These are phyloP conservation scores for Laticauda colubrina DNA, from an alignment of 2,113 vertebrate species.

Conservation along the genomic window DNA sequence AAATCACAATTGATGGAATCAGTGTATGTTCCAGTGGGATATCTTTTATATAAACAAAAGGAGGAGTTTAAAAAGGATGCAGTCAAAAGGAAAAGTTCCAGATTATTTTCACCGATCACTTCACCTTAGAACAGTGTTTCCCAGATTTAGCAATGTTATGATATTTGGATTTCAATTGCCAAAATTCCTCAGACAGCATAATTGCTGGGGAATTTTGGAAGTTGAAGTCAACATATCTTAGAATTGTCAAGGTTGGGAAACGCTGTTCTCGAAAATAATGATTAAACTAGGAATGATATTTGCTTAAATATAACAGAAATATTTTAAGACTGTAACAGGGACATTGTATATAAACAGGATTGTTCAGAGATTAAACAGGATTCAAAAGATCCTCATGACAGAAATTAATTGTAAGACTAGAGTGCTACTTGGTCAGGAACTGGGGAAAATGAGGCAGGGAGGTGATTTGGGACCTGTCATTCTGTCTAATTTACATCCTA, in stretches of 20 bases:
- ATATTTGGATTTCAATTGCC: background rate
- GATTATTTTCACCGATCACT: background rate
- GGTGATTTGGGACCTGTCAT: background rate
- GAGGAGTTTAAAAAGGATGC: background rate
- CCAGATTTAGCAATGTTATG: background rate
- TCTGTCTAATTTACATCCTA: background rate
- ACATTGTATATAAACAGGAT: background rate
- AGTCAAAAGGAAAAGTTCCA: background rate
- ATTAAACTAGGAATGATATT: background rate
- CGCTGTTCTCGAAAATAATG: background rate
- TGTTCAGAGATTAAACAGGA: background rate
- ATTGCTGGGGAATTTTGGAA: background rate
- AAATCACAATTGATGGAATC: background rate
- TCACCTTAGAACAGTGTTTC: background rate
- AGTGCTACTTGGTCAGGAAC: background rate
- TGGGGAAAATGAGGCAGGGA: background rate
- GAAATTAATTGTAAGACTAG: background rate
- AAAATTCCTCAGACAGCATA: background rate
- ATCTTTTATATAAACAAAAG: background rate
- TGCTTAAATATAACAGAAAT: background rate
- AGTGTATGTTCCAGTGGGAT: background rate
- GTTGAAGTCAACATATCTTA: background rate
- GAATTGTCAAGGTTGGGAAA: background rate
- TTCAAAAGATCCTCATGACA: background rate
- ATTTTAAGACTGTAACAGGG: background rate